Evolutionary conservation across 2,113 vertebrate species (phyloP).

Genomic region (Oceanites oceanicus): DNA sequence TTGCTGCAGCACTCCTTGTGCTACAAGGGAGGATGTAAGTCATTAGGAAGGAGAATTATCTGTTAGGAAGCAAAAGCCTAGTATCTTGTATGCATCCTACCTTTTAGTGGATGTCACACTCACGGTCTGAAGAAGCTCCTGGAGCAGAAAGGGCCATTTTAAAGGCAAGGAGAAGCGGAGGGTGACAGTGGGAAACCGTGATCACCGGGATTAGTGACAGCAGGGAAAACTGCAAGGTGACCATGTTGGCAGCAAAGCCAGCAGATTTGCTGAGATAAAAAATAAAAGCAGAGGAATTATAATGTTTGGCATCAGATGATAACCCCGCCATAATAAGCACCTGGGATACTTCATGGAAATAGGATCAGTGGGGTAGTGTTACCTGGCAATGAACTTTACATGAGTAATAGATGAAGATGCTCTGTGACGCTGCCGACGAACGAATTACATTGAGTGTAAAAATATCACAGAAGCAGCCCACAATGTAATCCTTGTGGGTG

Average conservation of each 20-base stretch:
- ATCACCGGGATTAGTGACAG: rapidly evolving
- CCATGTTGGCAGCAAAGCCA: background rate
- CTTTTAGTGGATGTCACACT: background rate
- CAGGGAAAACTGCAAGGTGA: background rate
- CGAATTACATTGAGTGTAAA: background rate
- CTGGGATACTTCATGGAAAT: background rate
- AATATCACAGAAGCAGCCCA: background rate
- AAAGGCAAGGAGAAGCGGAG: background rate
- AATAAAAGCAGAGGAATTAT: background rate
- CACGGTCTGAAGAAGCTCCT: background rate
- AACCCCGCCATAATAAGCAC: background rate
- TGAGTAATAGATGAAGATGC: background rate
- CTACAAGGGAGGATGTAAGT: background rate
- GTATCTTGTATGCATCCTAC: background rate
- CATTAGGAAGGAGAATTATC: background rate
- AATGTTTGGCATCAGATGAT: background rate
- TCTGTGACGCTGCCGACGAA: background rate
- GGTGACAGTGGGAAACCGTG: background rate
- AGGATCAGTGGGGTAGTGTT: background rate
- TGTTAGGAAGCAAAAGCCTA: background rate
- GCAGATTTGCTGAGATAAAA: background rate
- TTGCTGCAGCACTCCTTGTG: background rate
- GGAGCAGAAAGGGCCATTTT: background rate
- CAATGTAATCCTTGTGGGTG: no score
- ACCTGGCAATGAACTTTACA: background rate